Conservation (phyloP, 1,140 invertebrate genomes). For the Drosophila saltans region DNA sequence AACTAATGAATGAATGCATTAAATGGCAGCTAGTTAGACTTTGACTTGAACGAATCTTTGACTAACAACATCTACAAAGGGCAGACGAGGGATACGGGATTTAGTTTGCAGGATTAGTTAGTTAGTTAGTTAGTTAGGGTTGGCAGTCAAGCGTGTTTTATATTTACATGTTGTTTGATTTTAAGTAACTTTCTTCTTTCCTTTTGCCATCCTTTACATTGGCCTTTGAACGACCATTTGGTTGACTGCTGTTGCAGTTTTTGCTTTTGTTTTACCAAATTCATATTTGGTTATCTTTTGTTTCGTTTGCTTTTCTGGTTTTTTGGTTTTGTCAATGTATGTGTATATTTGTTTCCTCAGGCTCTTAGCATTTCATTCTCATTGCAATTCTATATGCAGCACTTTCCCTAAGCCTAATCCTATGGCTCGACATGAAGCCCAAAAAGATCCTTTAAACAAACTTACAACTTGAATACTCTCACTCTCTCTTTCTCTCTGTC, state of each 20-base stretch:
- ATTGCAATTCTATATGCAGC: constrained; percentile 67
- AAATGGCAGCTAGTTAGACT: constrained; percentile 39
- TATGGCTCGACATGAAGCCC: constrained; percentile 41
- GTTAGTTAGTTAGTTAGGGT: constrained; percentile 1
- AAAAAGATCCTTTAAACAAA: constrained; percentile 16
- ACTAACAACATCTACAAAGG: neutral
- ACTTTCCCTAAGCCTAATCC: constrained; percentile 21
- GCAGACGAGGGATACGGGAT: too few species aligned
- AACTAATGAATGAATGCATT: constrained; percentile 34
- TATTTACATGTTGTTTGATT: constrained; percentile 76
- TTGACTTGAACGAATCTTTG: constrained; percentile 5
- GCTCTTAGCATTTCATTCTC: constrained; percentile 64
- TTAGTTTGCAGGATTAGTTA: constrained; percentile 13
- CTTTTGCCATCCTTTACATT: neutral
- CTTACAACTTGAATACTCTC: constrained; percentile 5
- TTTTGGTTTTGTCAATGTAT: too few species aligned
- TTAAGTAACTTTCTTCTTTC: constrained; percentile 66
- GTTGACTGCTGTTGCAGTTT: neutral
- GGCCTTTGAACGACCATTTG: neutral
- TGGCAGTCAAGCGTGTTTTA: constrained; percentile 42
- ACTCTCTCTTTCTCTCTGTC: neutral
- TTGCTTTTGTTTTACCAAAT: constrained; percentile 25
- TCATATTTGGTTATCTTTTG: constrained; percentile 34
- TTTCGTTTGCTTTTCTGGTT: constrained; percentile 36
- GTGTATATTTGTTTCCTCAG: constrained; percentile 47